phyloP scores from a whole-genome alignment of 92 coral and sea anemone genomes.

The Zoanthus sociatus region DNA sequence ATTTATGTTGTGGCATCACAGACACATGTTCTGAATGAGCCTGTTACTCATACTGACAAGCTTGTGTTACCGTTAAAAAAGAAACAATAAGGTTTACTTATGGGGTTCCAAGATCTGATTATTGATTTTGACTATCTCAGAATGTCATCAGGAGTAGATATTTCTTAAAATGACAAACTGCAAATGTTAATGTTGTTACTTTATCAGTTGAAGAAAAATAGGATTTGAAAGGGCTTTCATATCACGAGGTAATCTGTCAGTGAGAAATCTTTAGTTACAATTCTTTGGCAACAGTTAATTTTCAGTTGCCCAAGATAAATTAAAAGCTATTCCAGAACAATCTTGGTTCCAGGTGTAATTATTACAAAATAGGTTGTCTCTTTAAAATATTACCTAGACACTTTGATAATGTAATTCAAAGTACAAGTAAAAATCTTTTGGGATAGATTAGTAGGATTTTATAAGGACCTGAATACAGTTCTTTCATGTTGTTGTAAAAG shows the following conservation, averaged over 20 bases:
- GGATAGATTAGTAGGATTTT: too few relatives aligned
- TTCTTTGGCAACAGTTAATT: conserved; percentile 4
- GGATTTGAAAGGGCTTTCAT: conserved; percentile 4
- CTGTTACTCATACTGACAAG: conserved; percentile 10
- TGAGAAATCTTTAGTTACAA: conserved; percentile 19
- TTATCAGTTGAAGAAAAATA: conserved; percentile 21
- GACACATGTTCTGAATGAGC: not conserved
- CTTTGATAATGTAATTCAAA: too few relatives aligned
- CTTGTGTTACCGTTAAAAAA: not conserved
- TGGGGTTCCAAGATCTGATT: conserved; percentile 8
- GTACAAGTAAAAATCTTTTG: too few relatives aligned
- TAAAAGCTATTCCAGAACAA: conserved; percentile 10
- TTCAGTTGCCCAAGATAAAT: conserved; percentile 20
- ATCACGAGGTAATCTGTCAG: conserved; percentile 23
- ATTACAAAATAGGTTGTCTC: conserved; percentile 6
- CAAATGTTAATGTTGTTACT: conserved; percentile 3
- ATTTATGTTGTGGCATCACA: not conserved
- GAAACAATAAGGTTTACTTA: conserved; percentile 8
- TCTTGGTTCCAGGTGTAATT: conserved; percentile 15
- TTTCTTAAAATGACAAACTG: not conserved
- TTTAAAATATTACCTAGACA: too few relatives aligned
- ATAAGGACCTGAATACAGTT: too few relatives aligned
- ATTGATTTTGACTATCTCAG: conserved; percentile 14
- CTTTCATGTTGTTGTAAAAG: too few relatives aligned
- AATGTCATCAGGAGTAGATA: conserved; percentile 1